A percentile compares a stretch with the other conserved stretches of the same genome.
These are phyloP conservation scores for Okapia johnstoni DNA, from an alignment of 2,113 vertebrate species.

Conservation along the genomic window DNA sequence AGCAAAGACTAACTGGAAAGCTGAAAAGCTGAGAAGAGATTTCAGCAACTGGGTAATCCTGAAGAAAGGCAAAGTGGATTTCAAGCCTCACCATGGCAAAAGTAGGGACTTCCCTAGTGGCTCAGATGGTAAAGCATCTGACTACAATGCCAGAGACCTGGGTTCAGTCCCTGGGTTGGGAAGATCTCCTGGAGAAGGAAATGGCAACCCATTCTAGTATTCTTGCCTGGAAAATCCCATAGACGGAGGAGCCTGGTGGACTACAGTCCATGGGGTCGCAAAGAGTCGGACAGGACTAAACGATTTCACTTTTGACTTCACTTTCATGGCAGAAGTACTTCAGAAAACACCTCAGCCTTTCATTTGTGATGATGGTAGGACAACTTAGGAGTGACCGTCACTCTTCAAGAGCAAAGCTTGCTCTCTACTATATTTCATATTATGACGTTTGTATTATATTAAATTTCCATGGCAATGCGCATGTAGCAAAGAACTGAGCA, in stretches of 20 bases:
- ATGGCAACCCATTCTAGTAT: no score
- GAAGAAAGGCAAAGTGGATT: not conserved
- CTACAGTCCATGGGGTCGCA: no score
- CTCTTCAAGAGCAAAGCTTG: not conserved
- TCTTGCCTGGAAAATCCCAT: no score
- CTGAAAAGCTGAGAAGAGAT: not conserved
- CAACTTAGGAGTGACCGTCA: not conserved
- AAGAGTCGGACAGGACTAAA: no score
- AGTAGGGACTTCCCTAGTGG: not conserved
- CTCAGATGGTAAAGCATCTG: no score
- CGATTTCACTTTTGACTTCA: no score
- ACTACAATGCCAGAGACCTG: no score
- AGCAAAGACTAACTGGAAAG: not conserved
- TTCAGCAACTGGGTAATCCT: not conserved
- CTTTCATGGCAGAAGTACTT: not conserved
- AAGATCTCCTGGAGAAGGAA: no score
- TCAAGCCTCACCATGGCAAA: not conserved
- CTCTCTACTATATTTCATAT: not conserved
- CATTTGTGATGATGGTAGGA: not conserved
- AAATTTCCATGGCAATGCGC: not conserved
- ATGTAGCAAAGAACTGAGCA: not conserved
- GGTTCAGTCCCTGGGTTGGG: no score
- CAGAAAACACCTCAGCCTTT: not conserved
- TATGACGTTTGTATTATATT: not conserved
- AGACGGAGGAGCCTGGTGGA: no score